These are phyloP conservation scores for Zhuqinia jingwanae DNA, from an alignment of 2,888 invertebrate genomes.

Conservation along the genomic window DNA sequence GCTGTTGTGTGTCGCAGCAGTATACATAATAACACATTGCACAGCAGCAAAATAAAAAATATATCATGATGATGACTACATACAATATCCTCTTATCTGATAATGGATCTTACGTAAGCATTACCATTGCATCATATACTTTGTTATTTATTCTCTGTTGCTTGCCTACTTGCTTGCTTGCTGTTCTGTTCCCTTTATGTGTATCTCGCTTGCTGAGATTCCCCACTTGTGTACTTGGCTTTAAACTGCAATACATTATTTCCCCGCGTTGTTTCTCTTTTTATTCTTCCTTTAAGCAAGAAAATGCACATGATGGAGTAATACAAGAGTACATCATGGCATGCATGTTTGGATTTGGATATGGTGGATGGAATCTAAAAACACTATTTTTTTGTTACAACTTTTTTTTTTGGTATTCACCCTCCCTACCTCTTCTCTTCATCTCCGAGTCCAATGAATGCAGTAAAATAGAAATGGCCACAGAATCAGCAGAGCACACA, in stretches of 20 bases:
- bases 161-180: too few relatives aligned
- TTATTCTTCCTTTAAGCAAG: not conserved
- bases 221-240: slow-evolving; percentile 7
- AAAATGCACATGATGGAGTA: not conserved
- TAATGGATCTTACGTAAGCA: not conserved
- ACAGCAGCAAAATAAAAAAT: too few relatives aligned
- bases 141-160: not conserved
- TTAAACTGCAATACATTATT: not conserved
- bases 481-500: not conserved
- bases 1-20: too few relatives aligned
- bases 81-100: not conserved
- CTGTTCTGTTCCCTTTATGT: too few relatives aligned
- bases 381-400: too few relatives aligned
- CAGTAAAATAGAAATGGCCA: not conserved
- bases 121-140: not conserved
- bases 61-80: too few relatives aligned
- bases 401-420: too few relatives aligned
- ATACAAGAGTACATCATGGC: not conserved
- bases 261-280: not conserved
- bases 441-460: not conserved
- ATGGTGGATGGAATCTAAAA: not conserved
- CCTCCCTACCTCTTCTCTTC: not conserved
- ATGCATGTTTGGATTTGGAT: not conserved
- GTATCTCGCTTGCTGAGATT: not conserved
- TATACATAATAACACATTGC: too few relatives aligned